Conservation (phyloP, 2,113 vertebrate genomes). For the Anolis carolinensis region DNA sequence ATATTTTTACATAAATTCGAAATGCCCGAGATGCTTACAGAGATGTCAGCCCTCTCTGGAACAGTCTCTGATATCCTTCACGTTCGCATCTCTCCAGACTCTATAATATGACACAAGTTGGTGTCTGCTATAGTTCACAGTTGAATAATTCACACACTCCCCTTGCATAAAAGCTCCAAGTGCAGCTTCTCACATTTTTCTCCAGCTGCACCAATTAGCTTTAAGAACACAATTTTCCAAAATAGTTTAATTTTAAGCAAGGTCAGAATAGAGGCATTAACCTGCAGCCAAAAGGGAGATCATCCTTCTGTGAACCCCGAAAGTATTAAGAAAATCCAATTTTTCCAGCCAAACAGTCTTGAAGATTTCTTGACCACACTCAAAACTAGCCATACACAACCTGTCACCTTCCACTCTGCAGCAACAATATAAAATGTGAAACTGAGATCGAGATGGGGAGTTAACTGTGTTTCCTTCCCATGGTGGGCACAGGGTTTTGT, state of each 20-base stretch:
- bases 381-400: neutral
- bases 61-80: neutral
- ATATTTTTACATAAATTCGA: neutral
- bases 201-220: neutral
- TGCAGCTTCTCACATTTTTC: neutral
- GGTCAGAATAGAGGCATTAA: neutral
- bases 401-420: neutral
- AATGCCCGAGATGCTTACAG: neutral
- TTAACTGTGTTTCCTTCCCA: neutral
- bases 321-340: neutral
- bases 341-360: neutral
- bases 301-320: neutral
- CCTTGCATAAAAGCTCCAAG: neutral
- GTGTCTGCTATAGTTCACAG: neutral
- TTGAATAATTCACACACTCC: neutral
- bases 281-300: neutral
- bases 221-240: neutral
- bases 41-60: constrained; percentile 16
- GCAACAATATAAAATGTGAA: neutral
- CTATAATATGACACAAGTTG: neutral
- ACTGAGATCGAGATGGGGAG: neutral
- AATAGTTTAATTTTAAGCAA: neutral
- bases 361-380: neutral
- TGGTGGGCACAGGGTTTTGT: too few species aligned
- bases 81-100: neutral